Evolutionary conservation across 35 echinoderm and acorn worm genomes (phyloP).

Genomic region (Stichopus chloronotus): DNA sequence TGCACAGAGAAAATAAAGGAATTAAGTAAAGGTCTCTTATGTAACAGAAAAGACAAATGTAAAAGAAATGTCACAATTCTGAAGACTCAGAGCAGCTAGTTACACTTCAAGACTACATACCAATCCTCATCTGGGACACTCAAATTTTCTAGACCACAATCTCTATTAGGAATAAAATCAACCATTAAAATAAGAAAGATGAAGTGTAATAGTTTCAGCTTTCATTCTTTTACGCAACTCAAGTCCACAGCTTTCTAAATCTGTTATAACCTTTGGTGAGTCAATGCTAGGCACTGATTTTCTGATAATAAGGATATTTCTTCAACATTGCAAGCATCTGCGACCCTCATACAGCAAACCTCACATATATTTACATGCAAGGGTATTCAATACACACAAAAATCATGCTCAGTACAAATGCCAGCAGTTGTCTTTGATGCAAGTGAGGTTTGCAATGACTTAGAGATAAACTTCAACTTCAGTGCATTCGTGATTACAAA

Average conservation of each 20-base stretch:
- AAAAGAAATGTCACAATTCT: too few species aligned
- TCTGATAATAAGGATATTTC: not conserved
- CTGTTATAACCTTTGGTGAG: not conserved
- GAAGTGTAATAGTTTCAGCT: too few species aligned
- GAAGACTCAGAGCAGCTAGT: too few species aligned
- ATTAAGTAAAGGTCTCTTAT: too few species aligned
- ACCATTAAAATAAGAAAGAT: too few species aligned
- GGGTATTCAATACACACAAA: not conserved
- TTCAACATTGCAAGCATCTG: constrained; percentile 9
- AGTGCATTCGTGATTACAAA: not conserved
- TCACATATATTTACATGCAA: not conserved
- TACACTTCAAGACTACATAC: too few species aligned
- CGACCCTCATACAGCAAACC: not conserved
- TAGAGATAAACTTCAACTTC: not conserved
- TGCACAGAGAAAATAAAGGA: too few species aligned
- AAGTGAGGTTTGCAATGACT: not conserved
- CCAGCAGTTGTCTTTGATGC: not conserved
- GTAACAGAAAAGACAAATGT: too few species aligned
- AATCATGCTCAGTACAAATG: not conserved
- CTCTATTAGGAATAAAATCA: too few species aligned
- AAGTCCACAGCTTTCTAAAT: not conserved
- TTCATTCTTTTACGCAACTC: too few species aligned
- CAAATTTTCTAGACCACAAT: too few species aligned
- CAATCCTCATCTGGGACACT: too few species aligned
- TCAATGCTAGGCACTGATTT: not conserved